Evolutionary conservation across 2,888 invertebrate genomes (phyloP), one percentile per base, ranked within the genome.

Genomic region (Anthrax anthrax): DNA sequence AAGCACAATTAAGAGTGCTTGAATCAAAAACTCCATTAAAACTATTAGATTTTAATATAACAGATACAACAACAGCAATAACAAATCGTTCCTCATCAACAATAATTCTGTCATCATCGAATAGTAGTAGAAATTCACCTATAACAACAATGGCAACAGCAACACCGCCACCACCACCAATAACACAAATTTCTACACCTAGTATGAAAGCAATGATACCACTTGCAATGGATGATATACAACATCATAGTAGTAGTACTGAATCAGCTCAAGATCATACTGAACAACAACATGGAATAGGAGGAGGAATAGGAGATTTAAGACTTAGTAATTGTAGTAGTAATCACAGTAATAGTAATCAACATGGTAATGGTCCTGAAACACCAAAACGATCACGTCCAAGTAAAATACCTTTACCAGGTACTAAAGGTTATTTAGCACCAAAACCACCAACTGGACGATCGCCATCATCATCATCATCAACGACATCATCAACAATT

Each of bases 1-100:
- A 78, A 52, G 86, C 86, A 2, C 76, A 80, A 48, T 74, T 85
- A 47, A 75, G 86, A n/a, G 76, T 84, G 52, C 67, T 85, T 51
- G 85, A 85, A 60, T 77, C 60, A 37, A 63, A 64, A 43, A 55
- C 61, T 34, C 59, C 59, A 44, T 56, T 59, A 44, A 53, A 53
- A 45, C n/a, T n/a, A n/a, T 48, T 50, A 44, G 55, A 53, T 45
- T 53, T 41, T 44, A 50, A 48, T 48, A 52, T 49, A 34, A 23
- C 23, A 23, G 49, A 48, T 48, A 52, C 50, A 34, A 23, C 23
- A 23, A 50, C 51, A 39, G 51, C 51, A 37, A 41, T 19, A 6
- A n/a, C 48, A 29, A 47, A 49, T 58, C 58, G 53, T 60, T 72
- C 58, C 63, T 70, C 61, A 58, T 73, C 58, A 58, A 64, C 66